Evolutionary conservation across 2,888 invertebrate genomes (phyloP), one percentile per base, ranked within the genome.

Genomic region (Drosophila paramelanica): DNA sequence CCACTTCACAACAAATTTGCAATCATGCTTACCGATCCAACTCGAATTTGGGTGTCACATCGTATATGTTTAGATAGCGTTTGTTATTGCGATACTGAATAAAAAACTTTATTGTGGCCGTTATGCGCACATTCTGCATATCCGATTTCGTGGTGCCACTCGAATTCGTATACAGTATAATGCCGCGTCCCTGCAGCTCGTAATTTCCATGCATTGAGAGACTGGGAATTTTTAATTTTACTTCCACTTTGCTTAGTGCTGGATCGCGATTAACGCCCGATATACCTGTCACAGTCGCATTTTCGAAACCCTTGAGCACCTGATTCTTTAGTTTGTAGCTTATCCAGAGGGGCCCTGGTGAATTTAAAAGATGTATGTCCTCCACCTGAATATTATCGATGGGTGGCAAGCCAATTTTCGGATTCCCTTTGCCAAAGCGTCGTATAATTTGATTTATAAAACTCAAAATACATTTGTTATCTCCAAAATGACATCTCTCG

Each of bases 61-160:
- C 64, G 56, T 74, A 69, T 17, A 74, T 42, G 17, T 43, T 73
- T 0, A 73, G 33, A 20, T 70, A 73, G 0, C 74, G 66, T 17
- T 36, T 70, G 1, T 62, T 66, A 8, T 75, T 45, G 4, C 74
- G 73, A 45, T 49, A 70, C 33, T 66, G 56, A 0, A 70, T 51
- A 17, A 56, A 56, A 8, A 25, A 49, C 38, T 71, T 75, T 0
- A 67, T 5, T 6, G 10, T 49, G 1, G 14, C 13, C 0, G 8
- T 50, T 3, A 75, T 23, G 1, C 20, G 46, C 2, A 71, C 67
- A 49, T 73, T 70, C 27, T 60, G 70, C 38, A 74, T 20, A 8
- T 71, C 70, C 5, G 62, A 50, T 10, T 33, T 25, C 1, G 70
- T 69, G 0, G 8, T 11, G 0, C 66, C 74, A 23, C 55, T 58